A percentile compares a stretch with the other conserved stretches of the same genome.
These are phyloP conservation scores for Oreochromis spilurus DNA, from an alignment of 2,113 vertebrate species.

Conservation along the genomic window DNA sequence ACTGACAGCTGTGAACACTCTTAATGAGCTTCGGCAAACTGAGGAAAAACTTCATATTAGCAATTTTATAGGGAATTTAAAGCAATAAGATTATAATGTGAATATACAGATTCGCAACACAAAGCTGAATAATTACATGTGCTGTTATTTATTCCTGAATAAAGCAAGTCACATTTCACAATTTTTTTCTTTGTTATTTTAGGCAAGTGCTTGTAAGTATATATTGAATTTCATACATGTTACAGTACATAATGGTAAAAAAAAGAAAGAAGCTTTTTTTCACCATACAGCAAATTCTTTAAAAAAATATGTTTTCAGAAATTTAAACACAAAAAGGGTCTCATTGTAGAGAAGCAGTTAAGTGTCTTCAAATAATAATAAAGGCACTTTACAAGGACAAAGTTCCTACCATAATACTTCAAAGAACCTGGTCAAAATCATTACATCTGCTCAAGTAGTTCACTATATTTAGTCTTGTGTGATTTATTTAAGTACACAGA, in stretches of 20 bases:
- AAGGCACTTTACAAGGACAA: neutral
- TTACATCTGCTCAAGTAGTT: neutral
- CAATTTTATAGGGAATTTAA: neutral
- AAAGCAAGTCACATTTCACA: neutral
- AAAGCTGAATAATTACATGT: neutral
- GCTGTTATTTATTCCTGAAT: neutral
- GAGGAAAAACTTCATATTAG: neutral
- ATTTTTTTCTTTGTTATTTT: neutral
- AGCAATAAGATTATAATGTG: neutral
- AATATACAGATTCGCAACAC: neutral
- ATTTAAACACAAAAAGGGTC: neutral
- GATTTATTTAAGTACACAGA: neutral
- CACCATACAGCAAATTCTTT: neutral
- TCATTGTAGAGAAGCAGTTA: neutral
- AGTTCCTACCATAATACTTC: neutral
- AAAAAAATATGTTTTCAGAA: neutral
- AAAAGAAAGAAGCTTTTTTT: neutral
- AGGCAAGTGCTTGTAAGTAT: accelerated
- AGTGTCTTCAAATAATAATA: neutral
- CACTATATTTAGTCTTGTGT: neutral
- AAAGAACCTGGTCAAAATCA: neutral
- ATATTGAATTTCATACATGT: neutral
- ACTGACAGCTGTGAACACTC: no score
- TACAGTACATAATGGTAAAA: neutral
- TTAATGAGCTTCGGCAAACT: neutral